These are phyloP conservation scores for Echiichthys vipera DNA, from an alignment of 2,797 vertebrate species.

Conservation along the genomic window DNA sequence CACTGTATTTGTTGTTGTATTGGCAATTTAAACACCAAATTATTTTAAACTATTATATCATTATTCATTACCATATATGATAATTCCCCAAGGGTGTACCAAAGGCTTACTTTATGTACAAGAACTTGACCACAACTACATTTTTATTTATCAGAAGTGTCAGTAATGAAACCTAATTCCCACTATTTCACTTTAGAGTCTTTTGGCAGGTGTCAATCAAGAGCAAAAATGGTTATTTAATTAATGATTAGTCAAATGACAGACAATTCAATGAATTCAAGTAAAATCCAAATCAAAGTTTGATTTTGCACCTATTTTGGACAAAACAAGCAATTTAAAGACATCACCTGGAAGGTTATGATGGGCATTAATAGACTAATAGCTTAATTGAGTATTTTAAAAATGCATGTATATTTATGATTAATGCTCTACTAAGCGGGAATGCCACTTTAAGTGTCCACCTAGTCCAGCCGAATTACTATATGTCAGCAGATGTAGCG, in stretches of 20 bases:
- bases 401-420: not conserved
- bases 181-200: not conserved
- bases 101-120: not conserved
- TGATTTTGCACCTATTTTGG: not conserved
- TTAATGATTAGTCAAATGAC: not conserved
- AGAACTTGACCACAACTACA: not conserved
- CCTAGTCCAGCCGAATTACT: constrained; percentile 40
- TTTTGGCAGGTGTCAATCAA: not conserved
- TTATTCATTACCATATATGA: not conserved
- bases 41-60: too few relatives aligned
- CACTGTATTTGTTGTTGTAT: too few relatives aligned
- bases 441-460: constrained; percentile 13
- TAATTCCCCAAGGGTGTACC: not conserved
- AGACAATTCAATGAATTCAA: too few relatives aligned
- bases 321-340: not conserved
- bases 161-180: not conserved
- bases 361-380: not conserved
- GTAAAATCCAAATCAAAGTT: too few relatives aligned
- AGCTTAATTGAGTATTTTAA: not conserved
- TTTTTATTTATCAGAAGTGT: not conserved
- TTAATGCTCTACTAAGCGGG: constrained; percentile 13
- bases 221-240: not conserved
- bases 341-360: not conserved
- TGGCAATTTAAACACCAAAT: too few relatives aligned
- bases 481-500: constrained; percentile 56